Conservation (phyloP, 2,797 vertebrate genomes). For the Sebastes steindachneri region DNA sequence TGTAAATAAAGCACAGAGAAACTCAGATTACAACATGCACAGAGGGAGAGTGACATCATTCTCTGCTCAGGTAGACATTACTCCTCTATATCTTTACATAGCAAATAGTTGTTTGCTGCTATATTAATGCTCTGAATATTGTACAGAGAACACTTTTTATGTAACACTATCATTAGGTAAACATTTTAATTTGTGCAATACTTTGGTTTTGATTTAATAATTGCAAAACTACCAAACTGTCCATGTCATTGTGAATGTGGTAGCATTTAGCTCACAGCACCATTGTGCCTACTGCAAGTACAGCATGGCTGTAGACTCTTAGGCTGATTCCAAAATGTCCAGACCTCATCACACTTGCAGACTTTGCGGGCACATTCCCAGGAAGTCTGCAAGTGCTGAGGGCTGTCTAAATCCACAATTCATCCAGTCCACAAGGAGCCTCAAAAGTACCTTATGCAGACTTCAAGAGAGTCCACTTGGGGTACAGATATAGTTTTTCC, state of each 20-base stretch:
- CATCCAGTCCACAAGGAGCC: not conserved
- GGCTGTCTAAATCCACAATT: not conserved
- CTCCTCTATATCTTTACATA: not conserved
- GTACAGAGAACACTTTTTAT: too few relatives aligned
- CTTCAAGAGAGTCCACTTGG: too few relatives aligned
- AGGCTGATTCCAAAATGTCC: not conserved
- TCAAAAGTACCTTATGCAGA: fast-evolving
- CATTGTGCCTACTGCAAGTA: not conserved
- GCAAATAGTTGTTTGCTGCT: not conserved
- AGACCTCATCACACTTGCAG: fast-evolving
- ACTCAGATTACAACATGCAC: not conserved
- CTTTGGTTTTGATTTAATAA: not conserved
- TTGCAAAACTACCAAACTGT: not conserved
- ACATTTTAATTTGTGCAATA: not conserved
- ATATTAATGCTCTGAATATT: not conserved
- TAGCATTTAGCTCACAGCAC: not conserved
- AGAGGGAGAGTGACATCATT: not conserved
- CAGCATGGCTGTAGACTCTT: not conserved
- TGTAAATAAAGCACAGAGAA: not conserved
- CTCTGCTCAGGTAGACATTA: not conserved
- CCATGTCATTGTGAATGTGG: too few relatives aligned
- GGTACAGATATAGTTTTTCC: not conserved
- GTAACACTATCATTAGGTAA: not conserved
- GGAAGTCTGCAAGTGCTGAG: not conserved
- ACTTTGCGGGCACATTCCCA: not conserved